Base-by-base conservation (phyloP, 2,113 vertebrate species). In the Misgurnus anguillicaudatus region DNA sequence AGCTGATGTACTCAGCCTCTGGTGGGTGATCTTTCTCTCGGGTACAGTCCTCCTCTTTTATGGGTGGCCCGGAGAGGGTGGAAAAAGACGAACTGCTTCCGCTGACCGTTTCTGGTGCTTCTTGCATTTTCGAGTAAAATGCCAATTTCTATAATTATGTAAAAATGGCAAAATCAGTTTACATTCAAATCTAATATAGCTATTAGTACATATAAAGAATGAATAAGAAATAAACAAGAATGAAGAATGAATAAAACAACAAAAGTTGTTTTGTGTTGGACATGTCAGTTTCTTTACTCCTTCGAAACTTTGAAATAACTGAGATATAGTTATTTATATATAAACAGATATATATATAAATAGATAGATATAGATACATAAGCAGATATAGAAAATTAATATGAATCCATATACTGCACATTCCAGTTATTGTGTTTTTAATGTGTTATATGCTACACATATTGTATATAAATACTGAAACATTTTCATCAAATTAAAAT, bases 71-170 rank as follows among this genome's bases (percentile, higher is more conserved):
- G 5, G 90, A 86, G 47, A 94, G 92, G 84, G 88, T 91, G 62
- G 93, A 91, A 83, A 95, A 95, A 0, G 94, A 91, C 0, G 94
- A 91, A 82, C 90, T 91, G 87, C 92, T 90, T 80, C 89, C 88
- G 31, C 92, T 91, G 67, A 85, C 75, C 64, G 93, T 93, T 60
- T 98, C 96, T 19, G 94, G 93, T 16, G 94, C 92, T 87, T 97
- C 96, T 90, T 98, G 96, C 97, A 98, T 99, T 92, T 98, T 99
- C 65, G 96, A 94, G 87, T 97, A 98, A 88, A 98, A 95, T 47
- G 97, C 93, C 89, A 98, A 85, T 90, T 98, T 99, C 97, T 98
- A 85, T 2, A 71, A 55, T 17, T 45, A 62, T 1, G 10, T 75
- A 13, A 61, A 71, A 45, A 81, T 57, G 13, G 9, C 6, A 19